Conservation (phyloP, 2,888 invertebrate species). For the Trisateles emortualis region DNA sequence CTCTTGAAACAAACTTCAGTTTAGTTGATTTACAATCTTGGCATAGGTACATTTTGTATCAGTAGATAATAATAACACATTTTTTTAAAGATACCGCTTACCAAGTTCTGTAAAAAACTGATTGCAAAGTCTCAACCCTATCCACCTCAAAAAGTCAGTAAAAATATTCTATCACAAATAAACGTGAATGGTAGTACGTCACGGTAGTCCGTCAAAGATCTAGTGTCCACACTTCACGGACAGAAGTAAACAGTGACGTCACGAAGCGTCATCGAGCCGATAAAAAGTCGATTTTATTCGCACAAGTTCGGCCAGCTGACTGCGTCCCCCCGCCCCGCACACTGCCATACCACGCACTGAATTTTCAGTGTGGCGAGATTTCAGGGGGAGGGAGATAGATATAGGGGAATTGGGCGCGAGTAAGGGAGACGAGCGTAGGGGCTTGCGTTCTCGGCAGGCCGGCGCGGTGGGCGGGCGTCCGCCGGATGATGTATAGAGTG, state of each 20-base stretch:
- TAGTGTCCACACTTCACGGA: conserved; percentile 68
- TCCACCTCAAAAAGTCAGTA: no score
- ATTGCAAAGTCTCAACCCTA: background rate
- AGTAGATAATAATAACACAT: background rate
- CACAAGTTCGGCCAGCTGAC: conserved; percentile 87
- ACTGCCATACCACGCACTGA: conserved; percentile 69
- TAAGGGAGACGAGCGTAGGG: conserved; percentile 66
- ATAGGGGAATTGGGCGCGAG: conserved; percentile 35
- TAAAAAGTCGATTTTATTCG: conserved; percentile 87
- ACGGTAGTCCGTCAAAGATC: conserved; percentile 64
- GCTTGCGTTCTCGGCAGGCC: conserved; percentile 59
- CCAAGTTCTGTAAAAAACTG: background rate
- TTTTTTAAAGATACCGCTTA: background rate
- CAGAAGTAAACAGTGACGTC: conserved; percentile 86
- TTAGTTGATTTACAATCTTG: background rate
- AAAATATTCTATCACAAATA: conserved; percentile 9
- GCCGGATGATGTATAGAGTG: conserved; percentile 91
- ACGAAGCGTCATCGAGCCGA: conserved; percentile 84
- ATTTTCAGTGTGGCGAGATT: conserved; percentile 80
- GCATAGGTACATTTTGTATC: background rate
- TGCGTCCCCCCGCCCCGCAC: conserved; percentile 68
- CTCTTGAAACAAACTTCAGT: conserved; percentile 1
- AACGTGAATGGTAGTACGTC: conserved; percentile 54
- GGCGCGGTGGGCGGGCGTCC: conserved; percentile 84
- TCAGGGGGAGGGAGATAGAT: conserved; percentile 68